Evolutionary conservation across 2,888 invertebrate species (phyloP).

Genomic region (Lithophane semibrunnea): DNA sequence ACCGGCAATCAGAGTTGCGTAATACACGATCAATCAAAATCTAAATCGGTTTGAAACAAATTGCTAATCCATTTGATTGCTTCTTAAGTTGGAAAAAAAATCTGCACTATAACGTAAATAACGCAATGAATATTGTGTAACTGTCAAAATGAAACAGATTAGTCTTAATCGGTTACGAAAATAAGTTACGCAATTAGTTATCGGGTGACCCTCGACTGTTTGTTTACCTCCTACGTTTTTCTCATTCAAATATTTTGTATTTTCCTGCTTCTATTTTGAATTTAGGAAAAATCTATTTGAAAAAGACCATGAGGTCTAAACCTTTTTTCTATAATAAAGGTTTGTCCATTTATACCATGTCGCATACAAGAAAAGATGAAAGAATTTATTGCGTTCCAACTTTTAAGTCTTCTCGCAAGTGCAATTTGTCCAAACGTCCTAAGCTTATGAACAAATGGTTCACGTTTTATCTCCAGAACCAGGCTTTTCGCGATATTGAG

Average conservation of each 20-base stretch:
- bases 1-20: too few species aligned
- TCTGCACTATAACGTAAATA: too few species aligned
- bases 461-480: constrained; percentile 46
- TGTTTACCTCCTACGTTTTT: not conserved
- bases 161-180: too few species aligned
- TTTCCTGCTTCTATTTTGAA: not conserved
- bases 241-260: not conserved
- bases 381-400: not conserved
- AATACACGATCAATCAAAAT: too few species aligned
- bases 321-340: not conserved
- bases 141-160: too few species aligned
- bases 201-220: not conserved
- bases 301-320: not conserved
- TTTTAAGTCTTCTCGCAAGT: constrained; percentile 14
- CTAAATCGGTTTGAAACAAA: too few species aligned
- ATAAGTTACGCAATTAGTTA: too few species aligned
- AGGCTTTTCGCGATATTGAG: constrained; percentile 52
- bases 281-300: not conserved
- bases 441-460: constrained; percentile 49
- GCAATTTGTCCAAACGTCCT: constrained; percentile 25
- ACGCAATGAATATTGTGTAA: too few species aligned
- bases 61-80: too few species aligned
- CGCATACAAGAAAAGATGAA: not conserved
- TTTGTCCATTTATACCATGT: not conserved
- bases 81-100: too few species aligned